These are phyloP conservation scores for Amorpha juglandis DNA, from an alignment of 2,888 invertebrate genomes.

Conservation along the genomic window DNA sequence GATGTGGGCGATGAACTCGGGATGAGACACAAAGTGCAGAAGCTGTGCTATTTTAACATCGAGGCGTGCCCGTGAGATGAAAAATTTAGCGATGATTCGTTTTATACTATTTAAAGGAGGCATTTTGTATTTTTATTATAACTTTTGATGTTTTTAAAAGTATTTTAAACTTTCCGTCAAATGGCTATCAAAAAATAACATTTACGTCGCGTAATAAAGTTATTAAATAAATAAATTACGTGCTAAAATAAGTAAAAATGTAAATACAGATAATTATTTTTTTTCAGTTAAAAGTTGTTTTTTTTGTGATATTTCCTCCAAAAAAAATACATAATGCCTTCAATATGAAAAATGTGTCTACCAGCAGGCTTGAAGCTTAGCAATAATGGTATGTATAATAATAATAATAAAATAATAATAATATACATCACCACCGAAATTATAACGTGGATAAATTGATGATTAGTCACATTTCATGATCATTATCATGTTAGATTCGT, in stretches of 20 bases:
- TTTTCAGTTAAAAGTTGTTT: neutral
- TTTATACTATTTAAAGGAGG: neutral
- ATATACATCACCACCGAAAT: slow-evolving; percentile 40
- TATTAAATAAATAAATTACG: neutral
- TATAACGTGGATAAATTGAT: slow-evolving; percentile 34
- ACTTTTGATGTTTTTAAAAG: neutral
- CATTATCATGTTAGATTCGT: slow-evolving; percentile 33
- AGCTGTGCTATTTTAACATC: slow-evolving; percentile 56
- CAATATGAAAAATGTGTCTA: slow-evolving; percentile 25
- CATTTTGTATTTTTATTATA: slow-evolving; percentile 9
- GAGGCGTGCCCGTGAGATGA: slow-evolving; percentile 42
- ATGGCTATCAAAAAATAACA: too few species aligned
- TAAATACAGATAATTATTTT: neutral
- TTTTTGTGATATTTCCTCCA: neutral
- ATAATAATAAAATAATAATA: slow-evolving; percentile 37
- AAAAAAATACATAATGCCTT: slow-evolving; percentile 20
- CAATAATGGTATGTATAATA: slow-evolving; percentile 31
- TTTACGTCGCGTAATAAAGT: too few species aligned
- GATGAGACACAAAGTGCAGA: slow-evolving; percentile 50
- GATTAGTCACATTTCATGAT: slow-evolving; percentile 36
- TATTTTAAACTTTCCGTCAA: neutral
- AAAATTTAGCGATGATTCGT: slow-evolving; percentile 29
- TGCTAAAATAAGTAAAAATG: neutral
- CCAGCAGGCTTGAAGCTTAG: slow-evolving; percentile 36
- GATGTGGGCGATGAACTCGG: slow-evolving; percentile 1